phyloP scores from a whole-genome alignment of 2,797 vertebrate species.

The Discoglossus pictus region DNA sequence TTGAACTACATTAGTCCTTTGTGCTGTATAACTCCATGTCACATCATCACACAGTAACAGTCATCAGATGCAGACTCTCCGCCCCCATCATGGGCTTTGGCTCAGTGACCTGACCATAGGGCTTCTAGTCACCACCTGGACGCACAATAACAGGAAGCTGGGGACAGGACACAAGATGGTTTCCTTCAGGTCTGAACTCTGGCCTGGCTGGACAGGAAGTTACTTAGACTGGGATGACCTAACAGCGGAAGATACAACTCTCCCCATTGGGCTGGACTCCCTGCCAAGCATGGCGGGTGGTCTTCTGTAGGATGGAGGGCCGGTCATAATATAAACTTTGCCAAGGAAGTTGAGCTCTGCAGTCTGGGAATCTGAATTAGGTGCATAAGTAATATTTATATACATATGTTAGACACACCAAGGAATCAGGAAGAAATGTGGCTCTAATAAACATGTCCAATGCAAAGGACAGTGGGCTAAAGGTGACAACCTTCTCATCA shows the following conservation, averaged over 20 bases:
- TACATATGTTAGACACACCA: too few relatives aligned
- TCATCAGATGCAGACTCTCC: not conserved
- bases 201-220: conserved; percentile 23
- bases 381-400: too few relatives aligned
- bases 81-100: conserved; percentile 9
- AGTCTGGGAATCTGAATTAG: too few relatives aligned
- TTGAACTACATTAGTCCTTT: too few relatives aligned
- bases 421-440: too few relatives aligned
- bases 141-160: conserved; percentile 45
- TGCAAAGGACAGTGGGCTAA: too few relatives aligned
- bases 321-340: not conserved
- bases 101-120: conserved; percentile 6
- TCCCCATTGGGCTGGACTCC: not conserved
- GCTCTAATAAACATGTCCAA: too few relatives aligned
- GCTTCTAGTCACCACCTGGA: conserved; percentile 13
- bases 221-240: conserved; percentile 9
- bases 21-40: too few relatives aligned
- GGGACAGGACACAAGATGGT: conserved; percentile 24
- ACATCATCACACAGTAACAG: conserved; percentile 12
- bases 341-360: not conserved
- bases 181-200: conserved; percentile 37
- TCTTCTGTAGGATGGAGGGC: not conserved
- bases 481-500: too few relatives aligned
- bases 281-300: not conserved
- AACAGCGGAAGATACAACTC: not conserved